Evolutionary conservation across 2,797 vertebrate species (phyloP), one percentile per base, ranked within the genome.

Genomic region (Ciconia nigra): DNA sequence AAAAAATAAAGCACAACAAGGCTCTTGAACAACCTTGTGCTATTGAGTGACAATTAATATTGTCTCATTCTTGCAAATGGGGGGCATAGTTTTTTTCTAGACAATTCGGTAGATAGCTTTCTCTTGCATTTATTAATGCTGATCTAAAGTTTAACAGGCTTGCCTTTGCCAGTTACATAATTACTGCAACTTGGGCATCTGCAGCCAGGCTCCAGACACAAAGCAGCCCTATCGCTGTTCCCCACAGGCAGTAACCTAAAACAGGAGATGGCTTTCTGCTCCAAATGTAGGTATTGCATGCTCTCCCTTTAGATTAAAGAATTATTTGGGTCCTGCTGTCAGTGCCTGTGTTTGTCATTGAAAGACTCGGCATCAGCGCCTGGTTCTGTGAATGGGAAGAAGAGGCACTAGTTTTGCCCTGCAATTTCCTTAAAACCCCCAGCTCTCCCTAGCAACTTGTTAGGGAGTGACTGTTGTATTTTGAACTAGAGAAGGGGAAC

Each of bases 41-140:
- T 95, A 46, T 13, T 95, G 86, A 95, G 83, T 10, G 9, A 87
- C 90, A 71, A 95, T 92, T 94, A 96, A 91, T 88, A 85, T 93
- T 95, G 73, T 88, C 90, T 94, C 59, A 44, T 96, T 98, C 85
- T 94, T 97, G 70, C 77, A 94, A 94, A 95, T 52, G 69, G 90
- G 66, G 67, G 52, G 42, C 83, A 82, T 18, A 24, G 54, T 20
- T 76, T 82, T 66, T 70, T 93, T 67, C 65, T 86, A 96, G 85
- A 90, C 89, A 90, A 90, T 97, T 97, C 94, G 59, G 76, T 78
- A 86, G 76, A 89, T 94, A 91, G 72, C 70, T 90, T 97, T 91
- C 74, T 85, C 67, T 85, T 91, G 92, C 65, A 35, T 71, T 78
- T 96, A 46, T 96, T 94, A 90, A 77, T 80, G 76, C 44, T 90